Percentiles rank a stretch among this genome's conserved stretches.
These are phyloP conservation scores for Drusus annulatus DNA, from an alignment of 1,140 invertebrate species.

Conservation along the genomic window DNA sequence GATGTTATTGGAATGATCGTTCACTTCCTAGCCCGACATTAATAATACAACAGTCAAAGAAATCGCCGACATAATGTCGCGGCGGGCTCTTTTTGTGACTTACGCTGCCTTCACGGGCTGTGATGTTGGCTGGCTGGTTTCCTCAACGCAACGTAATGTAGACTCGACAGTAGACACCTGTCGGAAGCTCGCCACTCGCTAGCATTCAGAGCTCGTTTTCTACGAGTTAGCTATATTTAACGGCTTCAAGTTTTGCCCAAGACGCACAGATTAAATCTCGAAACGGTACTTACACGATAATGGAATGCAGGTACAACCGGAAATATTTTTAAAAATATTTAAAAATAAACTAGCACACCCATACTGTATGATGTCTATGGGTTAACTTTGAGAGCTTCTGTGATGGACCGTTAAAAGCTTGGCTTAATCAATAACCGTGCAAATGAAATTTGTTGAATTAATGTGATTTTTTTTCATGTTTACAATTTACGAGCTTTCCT, in stretches of 20 bases:
- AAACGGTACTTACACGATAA: neutral
- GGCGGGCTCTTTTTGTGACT: slow-evolving; percentile 14
- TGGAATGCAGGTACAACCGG: neutral
- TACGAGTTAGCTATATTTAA: neutral
- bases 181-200: slow-evolving; percentile 13
- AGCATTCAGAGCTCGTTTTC: too few species aligned
- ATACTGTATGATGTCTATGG: neutral
- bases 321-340: too few species aligned
- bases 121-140: neutral
- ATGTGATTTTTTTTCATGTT: too few species aligned
- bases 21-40: slow-evolving; percentile 16
- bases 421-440: too few species aligned
- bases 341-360: too few species aligned
- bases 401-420: too few species aligned
- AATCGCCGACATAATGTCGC: slow-evolving; percentile 20
- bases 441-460: too few species aligned
- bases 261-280: neutral
- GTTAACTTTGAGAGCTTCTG: neutral
- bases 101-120: neutral
- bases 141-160: too few species aligned
- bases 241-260: neutral
- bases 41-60: slow-evolving; percentile 1
- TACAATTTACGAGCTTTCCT: too few species aligned
- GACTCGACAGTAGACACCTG: neutral
- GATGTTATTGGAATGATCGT: slow-evolving; percentile 1